A percentile compares a stretch with the other conserved stretches of the same genome.
These are phyloP conservation scores for Callipepla squamata DNA, from an alignment of 2,113 vertebrate genomes.

Conservation along the genomic window DNA sequence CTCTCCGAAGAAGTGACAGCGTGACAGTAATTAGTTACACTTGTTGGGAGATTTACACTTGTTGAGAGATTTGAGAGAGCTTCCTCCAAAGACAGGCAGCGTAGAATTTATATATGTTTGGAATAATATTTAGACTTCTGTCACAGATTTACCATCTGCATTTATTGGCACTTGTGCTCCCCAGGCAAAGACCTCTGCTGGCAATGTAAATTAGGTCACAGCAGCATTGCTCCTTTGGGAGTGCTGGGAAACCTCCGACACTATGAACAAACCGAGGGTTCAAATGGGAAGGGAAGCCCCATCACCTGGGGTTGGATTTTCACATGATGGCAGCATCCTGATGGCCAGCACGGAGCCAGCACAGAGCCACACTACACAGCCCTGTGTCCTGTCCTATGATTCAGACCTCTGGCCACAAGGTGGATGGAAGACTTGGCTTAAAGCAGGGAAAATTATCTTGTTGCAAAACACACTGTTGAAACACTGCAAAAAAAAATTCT, in stretches of 20 bases:
- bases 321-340: neutral
- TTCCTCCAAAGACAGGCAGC: neutral
- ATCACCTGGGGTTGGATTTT: accelerated
- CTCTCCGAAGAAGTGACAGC: neutral
- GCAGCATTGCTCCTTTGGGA: neutral
- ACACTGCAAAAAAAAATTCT: neutral
- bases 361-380: neutral
- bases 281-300: neutral
- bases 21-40: slow-evolving; percentile 2
- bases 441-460: neutral
- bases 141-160: slow-evolving; percentile 33
- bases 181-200: neutral
- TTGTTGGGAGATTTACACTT: neutral
- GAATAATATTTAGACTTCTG: slow-evolving; percentile 59
- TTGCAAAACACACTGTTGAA: neutral
- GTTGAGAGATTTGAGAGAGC: neutral
- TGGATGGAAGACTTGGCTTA: neutral
- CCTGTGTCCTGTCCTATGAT: neutral
- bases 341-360: neutral
- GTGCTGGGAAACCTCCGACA: neutral
- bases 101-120: neutral
- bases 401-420: neutral
- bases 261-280: neutral
- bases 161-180: neutral
- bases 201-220: slow-evolving; percentile 4